phyloP scores from a whole-genome alignment of 2,113 vertebrate species.

The Chrysemys picta region DNA sequence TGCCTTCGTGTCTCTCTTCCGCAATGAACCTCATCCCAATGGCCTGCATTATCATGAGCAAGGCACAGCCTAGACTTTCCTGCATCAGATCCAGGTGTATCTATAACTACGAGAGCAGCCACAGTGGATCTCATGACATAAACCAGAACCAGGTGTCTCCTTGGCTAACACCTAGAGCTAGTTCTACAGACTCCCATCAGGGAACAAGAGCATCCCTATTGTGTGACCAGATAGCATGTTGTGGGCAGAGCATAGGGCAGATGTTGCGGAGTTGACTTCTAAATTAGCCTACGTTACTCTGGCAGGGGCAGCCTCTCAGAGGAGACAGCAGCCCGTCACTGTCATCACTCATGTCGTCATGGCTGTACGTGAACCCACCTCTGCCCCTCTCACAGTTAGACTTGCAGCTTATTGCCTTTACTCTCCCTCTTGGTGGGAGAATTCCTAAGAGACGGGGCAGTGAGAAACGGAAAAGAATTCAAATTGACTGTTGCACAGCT shows the following conservation, averaged over 20 bases:
- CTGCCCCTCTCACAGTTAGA: not conserved
- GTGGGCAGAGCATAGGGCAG: not conserved
- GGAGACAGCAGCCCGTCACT: not conserved
- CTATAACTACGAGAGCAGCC: not conserved
- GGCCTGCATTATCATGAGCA: not conserved
- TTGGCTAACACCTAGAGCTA: not conserved
- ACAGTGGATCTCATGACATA: rapidly evolving
- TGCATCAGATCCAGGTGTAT: not conserved
- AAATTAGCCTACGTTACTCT: not conserved
- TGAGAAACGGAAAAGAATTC: not conserved
- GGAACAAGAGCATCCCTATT: not conserved
- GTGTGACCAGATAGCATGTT: not conserved
- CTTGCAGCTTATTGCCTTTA: not conserved
- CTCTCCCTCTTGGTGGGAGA: not conserved
- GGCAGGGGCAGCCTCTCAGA: not conserved
- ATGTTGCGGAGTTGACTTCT: not conserved
- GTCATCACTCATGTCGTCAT: not conserved
- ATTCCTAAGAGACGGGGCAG: not conserved
- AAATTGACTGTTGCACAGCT: not conserved
- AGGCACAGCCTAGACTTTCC: not conserved
- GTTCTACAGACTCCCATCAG: not conserved
- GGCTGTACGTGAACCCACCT: not conserved
- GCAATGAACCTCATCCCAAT: not conserved
- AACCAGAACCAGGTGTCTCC: not conserved
- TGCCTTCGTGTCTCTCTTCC: not conserved